Percentiles rank a stretch among this genome's conserved stretches.
These are phyloP conservation scores for Ictalurus furcatus DNA, from an alignment of 2,113 vertebrate genomes.

Conservation along the genomic window DNA sequence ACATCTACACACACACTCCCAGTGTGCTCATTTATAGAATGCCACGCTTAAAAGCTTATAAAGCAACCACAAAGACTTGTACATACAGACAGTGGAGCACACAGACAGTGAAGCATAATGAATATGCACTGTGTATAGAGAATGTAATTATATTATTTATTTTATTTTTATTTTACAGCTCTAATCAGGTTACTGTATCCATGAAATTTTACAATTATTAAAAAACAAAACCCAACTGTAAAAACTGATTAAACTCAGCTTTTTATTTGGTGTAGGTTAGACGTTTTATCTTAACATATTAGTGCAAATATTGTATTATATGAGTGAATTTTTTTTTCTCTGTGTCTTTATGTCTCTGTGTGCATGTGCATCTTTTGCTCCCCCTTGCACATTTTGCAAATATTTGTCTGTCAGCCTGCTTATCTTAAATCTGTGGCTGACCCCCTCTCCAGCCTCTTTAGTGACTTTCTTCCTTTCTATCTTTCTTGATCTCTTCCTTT, in stretches of 20 bases:
- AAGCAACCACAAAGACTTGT: neutral
- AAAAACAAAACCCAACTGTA: neutral
- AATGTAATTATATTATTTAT: conserved; percentile 5
- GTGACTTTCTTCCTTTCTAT: neutral
- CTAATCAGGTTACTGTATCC: conserved; percentile 16
- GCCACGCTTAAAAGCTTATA: neutral
- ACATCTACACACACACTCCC: conserved; percentile 16
- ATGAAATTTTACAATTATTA: neutral
- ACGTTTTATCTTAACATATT: neutral
- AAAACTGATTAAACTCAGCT: neutral
- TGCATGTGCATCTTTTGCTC: neutral
- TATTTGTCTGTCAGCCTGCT: conserved; percentile 42
- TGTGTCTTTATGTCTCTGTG: neutral
- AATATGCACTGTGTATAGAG: neutral
- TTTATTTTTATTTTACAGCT: conserved; percentile 14
- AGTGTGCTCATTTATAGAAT: conserved; percentile 4
- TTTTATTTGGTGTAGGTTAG: neutral
- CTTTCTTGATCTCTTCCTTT: neutral
- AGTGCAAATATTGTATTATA: neutral
- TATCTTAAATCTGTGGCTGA: conserved; percentile 36
- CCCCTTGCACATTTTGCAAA: conserved; percentile 34
- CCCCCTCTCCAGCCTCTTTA: neutral
- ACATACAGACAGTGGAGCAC: no score
- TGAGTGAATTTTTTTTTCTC: neutral
- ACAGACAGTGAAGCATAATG: neutral